phyloP scores from a whole-genome alignment of 2,113 vertebrate species.

The Onychorhynchus coronatus region DNA sequence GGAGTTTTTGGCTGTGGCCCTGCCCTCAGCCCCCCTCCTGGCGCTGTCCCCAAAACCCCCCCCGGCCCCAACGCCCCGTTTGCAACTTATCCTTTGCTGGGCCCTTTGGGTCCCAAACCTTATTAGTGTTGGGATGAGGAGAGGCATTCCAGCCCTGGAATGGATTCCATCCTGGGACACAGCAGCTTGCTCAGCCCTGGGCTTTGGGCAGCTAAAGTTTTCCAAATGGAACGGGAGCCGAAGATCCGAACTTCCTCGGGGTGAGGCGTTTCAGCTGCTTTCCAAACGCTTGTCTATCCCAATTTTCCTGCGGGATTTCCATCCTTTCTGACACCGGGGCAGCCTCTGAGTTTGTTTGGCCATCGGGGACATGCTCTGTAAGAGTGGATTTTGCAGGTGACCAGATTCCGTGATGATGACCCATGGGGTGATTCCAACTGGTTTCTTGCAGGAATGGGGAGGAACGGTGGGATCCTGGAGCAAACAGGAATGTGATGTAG shows the following conservation, averaged over 20 bases:
- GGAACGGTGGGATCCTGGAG: not conserved
- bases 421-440: not conserved
- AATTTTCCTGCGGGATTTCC: not conserved
- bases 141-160: conserved; percentile 25
- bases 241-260: conserved; percentile 11
- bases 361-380: not conserved
- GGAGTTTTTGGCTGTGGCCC: not conserved
- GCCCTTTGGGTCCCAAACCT: conserved; percentile 25
- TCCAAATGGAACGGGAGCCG: conserved; percentile 21
- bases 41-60: not conserved
- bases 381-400: not conserved
- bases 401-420: too few relatives aligned
- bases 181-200: conserved; percentile 31
- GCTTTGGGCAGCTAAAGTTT: conserved; percentile 38
- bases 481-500: not conserved
- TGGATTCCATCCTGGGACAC: conserved; percentile 30
- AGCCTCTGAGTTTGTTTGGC: not conserved
- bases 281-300: conserved; percentile 18
- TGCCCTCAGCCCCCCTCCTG: conserved; percentile 6
- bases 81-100: conserved; percentile 25
- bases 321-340: not conserved
- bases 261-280: not conserved
- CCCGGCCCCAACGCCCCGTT: conserved; percentile 8
- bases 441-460: not conserved
- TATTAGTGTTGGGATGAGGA: conserved; percentile 31